phyloP scores from a whole-genome alignment of 2,113 vertebrate species.

The Gobiocypris rarus region DNA sequence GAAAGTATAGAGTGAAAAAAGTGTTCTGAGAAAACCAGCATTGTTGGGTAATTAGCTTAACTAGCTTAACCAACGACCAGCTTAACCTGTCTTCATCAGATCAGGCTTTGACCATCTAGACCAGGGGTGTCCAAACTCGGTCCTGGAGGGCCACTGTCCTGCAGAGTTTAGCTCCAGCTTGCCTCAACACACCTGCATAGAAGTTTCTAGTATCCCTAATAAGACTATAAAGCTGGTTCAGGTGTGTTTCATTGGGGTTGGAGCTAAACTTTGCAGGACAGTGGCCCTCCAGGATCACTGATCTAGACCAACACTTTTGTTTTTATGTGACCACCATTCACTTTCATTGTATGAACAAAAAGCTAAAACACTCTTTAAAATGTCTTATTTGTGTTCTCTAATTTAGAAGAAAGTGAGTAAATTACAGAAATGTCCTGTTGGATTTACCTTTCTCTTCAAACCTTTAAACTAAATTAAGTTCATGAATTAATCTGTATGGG shows the following conservation, averaged over 20 bases:
- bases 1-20: neutral
- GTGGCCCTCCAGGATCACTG: too few species aligned
- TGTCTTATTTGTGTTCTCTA: neutral
- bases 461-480: too few species aligned
- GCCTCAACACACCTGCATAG: too few species aligned
- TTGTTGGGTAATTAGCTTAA: neutral
- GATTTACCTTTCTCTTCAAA: neutral
- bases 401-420: neutral
- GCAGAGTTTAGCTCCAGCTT: too few species aligned
- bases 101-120: neutral
- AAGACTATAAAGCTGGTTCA: too few species aligned
- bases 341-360: neutral
- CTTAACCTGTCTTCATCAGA: neutral
- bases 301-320: too few species aligned
- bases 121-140: too few species aligned
- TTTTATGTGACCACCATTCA: too few species aligned
- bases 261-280: too few species aligned
- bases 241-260: too few species aligned
- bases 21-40: neutral
- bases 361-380: neutral
- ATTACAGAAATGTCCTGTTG: neutral
- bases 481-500: neutral
- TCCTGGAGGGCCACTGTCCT: too few species aligned
- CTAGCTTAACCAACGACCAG: neutral
- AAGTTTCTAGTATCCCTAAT: too few species aligned